Conservation (phyloP, 1,140 invertebrate genomes). For the Piezodorus guildinii region DNA sequence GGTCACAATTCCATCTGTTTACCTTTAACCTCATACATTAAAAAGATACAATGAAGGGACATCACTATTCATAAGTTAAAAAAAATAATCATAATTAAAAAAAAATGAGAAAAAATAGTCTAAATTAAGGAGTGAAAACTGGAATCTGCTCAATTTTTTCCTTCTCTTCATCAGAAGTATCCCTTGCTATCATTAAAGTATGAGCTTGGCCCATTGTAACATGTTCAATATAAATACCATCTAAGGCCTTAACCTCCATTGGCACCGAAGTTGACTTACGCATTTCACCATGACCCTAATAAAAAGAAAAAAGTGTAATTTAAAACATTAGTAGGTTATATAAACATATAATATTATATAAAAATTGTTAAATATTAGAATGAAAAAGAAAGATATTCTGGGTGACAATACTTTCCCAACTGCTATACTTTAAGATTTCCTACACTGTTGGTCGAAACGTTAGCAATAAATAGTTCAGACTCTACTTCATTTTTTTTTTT, state of each 20-base stretch:
- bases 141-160: slow-evolving; percentile 49
- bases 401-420: no score
- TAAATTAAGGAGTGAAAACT: slow-evolving; percentile 36
- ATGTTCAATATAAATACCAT: slow-evolving; percentile 65
- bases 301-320: not conserved
- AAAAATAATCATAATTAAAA: not conserved
- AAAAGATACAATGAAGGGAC: no score
- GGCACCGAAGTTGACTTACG: slow-evolving; percentile 77
- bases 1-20: no score
- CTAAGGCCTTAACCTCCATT: slow-evolving; percentile 76
- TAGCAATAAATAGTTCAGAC: no score
- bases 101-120: not conserved
- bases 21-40: no score
- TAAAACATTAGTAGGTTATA: not conserved
- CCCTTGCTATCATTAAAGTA: slow-evolving; percentile 57
- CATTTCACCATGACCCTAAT: slow-evolving; percentile 73
- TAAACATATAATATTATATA: slow-evolving; percentile 1
- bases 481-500: not conserved
- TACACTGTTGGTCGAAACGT: no score
- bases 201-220: slow-evolving; percentile 76
- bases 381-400: no score
- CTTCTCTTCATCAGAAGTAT: slow-evolving; percentile 53
- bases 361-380: no score
- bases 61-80: not conserved
- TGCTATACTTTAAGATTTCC: no score